phyloP scores from a whole-genome alignment of 2,888 invertebrate genomes.

The Drosophila pseudotakahashii region DNA sequence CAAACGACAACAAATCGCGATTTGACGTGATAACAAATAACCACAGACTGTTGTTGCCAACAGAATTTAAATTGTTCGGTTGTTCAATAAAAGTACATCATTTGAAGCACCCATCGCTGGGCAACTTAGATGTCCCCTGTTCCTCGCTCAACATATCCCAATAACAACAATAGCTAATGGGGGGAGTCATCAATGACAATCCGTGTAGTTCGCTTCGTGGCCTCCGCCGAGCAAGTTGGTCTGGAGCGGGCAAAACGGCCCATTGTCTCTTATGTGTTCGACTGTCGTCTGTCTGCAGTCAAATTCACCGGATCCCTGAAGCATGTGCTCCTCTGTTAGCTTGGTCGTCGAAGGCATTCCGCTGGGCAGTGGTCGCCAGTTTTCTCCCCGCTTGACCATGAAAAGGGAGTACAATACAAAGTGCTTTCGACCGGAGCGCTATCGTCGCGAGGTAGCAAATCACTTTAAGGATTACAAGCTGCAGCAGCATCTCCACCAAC shows the following conservation, averaged over 20 bases:
- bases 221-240: conserved; percentile 52
- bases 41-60: conserved; percentile 66
- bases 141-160: conserved; percentile 6
- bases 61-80: conserved; percentile 48
- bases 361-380: conserved; percentile 54
- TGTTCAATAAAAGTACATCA: conserved; percentile 68
- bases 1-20: conserved; percentile 74
- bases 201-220: conserved; percentile 64
- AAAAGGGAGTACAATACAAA: conserved; percentile 69
- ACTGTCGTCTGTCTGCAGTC: background rate
- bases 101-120: conserved; percentile 37
- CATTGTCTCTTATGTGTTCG: background rate
- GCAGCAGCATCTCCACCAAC: conserved; percentile 42
- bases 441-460: conserved; percentile 82
- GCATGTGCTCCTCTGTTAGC: conserved; percentile 29
- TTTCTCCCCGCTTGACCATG: conserved; percentile 60
- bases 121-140: background rate
- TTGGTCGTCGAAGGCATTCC: conserved; percentile 63
- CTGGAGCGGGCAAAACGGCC: background rate
- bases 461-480: conserved; percentile 81
- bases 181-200: conserved; percentile 58
- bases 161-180: conserved; percentile 32
- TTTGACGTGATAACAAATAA: conserved; percentile 82
- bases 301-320: background rate
- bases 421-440: conserved; percentile 59